Evolutionary conservation across 1,140 invertebrate genomes (phyloP), one percentile per base, ranked within the genome.

Genomic region (Eriocheir sinensis): DNA sequence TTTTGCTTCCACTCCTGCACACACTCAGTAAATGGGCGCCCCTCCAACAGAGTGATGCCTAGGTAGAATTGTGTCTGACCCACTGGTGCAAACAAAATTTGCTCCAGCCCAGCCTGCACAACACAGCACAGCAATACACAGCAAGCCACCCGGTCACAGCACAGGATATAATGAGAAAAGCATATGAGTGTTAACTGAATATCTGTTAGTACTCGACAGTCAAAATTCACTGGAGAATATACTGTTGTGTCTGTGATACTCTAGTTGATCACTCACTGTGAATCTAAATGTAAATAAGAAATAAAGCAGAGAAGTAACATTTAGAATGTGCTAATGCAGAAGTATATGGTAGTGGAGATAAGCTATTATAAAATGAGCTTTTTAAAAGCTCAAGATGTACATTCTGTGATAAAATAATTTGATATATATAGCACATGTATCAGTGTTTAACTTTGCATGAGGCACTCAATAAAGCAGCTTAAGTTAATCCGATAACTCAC

Each of bases 41-140:
- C 95, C 53, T 96, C 95, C 60, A 96, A 86, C 2, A 95, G 40
- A 17, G 94, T 94, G 90, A 96, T 96, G 80, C 94, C 94, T 41
- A 96, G 40, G 81, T 95, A 96, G 92, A 96, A 96, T 89, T 96
- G 95, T 12, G 95, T 92, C 41, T 94, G 92, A 34, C 89, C 95
- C 6, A 94, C 95, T 21, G 95, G 95, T 8, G 95, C 95, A 95
- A 96, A 96, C 30, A 96, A 38, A 17, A 95, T 92, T 27, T 95
- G 93, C 83, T 96, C 95, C 38, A 95, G 93, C 8, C 91, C 89
- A 40, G 95, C 95, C 95, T 96, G 93, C n/a, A 79, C 48, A 12
- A 9, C 44, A 27, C 27, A 79, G 41, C 30, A 48, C 30, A 92
- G 79, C 30, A 83, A 15, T 83, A 9, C 44, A 27, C 27, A 79